Conservation (phyloP, 2,113 vertebrate species). For the Eretmochelys imbricata region DNA sequence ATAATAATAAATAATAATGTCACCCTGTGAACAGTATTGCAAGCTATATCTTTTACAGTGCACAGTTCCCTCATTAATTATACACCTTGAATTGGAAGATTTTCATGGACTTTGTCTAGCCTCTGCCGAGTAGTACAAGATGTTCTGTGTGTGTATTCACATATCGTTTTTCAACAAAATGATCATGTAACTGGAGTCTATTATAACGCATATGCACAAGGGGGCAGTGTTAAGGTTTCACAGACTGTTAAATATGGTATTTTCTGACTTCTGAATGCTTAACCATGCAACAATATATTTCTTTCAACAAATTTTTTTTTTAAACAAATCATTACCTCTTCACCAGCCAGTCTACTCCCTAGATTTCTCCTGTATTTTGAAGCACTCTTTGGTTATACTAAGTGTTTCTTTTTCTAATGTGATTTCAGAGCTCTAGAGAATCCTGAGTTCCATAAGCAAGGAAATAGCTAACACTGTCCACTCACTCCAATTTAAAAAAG, state of each 20-base stretch:
- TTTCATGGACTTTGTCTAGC: not conserved
- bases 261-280: constrained; percentile 22
- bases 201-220: constrained; percentile 61
- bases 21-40: not conserved
- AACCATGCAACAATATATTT: not conserved
- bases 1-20: not conserved
- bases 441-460: not conserved
- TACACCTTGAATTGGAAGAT: not conserved
- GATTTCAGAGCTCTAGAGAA: constrained; percentile 10
- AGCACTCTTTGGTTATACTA: not conserved
- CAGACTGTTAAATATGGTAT: not conserved
- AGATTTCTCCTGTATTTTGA: constrained; percentile 15
- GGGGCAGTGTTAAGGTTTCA: constrained; percentile 64
- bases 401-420: constrained; percentile 2
- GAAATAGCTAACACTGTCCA: not conserved
- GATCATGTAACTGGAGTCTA: not conserved
- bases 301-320: not conserved
- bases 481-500: not conserved
- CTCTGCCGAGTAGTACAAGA: not conserved
- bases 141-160: not conserved
- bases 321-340: not conserved
- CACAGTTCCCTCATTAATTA: not conserved
- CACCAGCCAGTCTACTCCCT: not conserved
- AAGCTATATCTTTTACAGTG: not conserved
- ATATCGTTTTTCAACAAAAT: not conserved